These are phyloP conservation scores for Acleris cristana DNA, from an alignment of 2,888 invertebrate species.

Conservation along the genomic window DNA sequence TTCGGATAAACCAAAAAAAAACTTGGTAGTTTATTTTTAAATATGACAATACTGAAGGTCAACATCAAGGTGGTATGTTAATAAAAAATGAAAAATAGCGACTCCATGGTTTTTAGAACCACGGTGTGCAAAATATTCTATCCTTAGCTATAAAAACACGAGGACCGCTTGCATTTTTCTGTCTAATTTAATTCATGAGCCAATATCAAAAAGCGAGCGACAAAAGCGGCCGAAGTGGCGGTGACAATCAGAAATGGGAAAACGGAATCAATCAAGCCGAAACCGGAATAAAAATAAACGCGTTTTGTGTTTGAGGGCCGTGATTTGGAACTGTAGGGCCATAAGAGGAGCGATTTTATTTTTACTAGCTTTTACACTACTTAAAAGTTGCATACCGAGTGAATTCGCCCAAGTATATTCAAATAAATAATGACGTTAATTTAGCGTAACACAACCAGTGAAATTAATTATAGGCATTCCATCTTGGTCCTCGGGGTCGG, in stretches of 20 bases:
- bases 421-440: no score
- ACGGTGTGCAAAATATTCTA: background rate
- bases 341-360: constrained; percentile 35
- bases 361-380: background rate
- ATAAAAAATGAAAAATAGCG: no score
- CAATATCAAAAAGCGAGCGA: constrained; percentile 31
- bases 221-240: constrained; percentile 37
- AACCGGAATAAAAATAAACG: constrained; percentile 54
- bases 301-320: constrained; percentile 49
- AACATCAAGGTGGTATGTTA: no score
- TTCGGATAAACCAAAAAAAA: no score
- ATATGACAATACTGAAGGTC: no score
- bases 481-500: no score
- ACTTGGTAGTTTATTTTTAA: no score
- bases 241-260: constrained; percentile 42
- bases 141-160: background rate
- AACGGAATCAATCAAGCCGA: constrained; percentile 51
- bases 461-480: no score
- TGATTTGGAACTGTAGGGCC: constrained; percentile 47
- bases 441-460: no score
- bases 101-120: no score
- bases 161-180: background rate
- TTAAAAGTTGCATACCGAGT: no score
- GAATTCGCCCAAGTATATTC: no score
- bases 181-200: constrained; percentile 28